Conservation (phyloP, 2,797 vertebrate species). For the Rhincodon typus region DNA sequence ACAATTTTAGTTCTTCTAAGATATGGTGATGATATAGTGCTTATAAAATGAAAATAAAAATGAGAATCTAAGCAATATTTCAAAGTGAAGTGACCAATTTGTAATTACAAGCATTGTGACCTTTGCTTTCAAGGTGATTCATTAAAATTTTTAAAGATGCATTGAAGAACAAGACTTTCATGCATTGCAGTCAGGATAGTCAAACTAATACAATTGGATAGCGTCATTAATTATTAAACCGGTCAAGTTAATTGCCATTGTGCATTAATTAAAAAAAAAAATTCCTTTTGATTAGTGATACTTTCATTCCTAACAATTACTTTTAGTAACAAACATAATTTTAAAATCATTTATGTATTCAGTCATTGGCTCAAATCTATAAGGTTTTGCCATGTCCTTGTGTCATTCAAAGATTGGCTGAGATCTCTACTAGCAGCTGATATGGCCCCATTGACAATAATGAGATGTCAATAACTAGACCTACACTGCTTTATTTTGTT, state of each 20-base stretch:
- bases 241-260: neutral
- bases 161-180: neutral
- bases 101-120: neutral
- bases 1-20: neutral
- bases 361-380: neutral
- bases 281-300: neutral
- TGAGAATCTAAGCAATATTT: neutral
- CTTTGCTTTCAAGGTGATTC: constrained; percentile 1
- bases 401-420: no score
- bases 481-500: neutral
- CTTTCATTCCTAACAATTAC: neutral
- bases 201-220: neutral
- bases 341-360: neutral
- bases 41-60: neutral
- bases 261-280: neutral
- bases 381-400: neutral
- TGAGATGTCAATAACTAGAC: neutral
- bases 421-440: neutral
- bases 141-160: neutral
- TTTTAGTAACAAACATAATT: neutral
- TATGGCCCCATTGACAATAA: neutral
- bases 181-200: neutral
- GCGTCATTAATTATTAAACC: neutral
- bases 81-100: neutral
- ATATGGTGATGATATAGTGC: neutral